These are phyloP conservation scores for Micrasema longulum DNA, from an alignment of 1,140 invertebrate species.

Conservation along the genomic window DNA sequence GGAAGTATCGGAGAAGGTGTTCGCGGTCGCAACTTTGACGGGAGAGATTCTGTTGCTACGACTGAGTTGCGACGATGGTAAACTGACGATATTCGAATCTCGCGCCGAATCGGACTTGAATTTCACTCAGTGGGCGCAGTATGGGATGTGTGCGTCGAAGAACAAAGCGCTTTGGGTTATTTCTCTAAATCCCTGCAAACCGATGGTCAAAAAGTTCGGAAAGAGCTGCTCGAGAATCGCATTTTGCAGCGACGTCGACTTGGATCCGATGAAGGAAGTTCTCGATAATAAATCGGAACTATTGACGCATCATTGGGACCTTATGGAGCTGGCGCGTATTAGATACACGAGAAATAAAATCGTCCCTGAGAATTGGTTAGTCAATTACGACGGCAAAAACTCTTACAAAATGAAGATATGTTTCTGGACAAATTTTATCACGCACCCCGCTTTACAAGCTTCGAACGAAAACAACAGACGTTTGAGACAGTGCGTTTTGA, in stretches of 20 bases:
- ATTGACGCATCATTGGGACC: slow-evolving; percentile 26
- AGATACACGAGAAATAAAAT: neutral
- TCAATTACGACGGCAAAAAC: neutral
- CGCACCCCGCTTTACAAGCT: neutral
- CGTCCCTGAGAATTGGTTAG: slow-evolving; percentile 1
- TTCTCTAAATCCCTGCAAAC: slow-evolving; percentile 23
- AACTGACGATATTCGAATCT: neutral
- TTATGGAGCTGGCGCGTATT: slow-evolving; percentile 22
- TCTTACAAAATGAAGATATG: slow-evolving; percentile 31
- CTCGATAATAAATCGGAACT: neutral
- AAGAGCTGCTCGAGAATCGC: neutral
- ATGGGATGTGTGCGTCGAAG: slow-evolving; percentile 25
- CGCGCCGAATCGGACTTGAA: slow-evolving; percentile 20
- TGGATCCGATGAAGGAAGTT: slow-evolving; percentile 14
- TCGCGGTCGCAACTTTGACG: slow-evolving; percentile 16
- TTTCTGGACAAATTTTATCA: slow-evolving; percentile 24
- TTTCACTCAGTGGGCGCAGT: slow-evolving; percentile 13
- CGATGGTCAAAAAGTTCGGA: neutral
- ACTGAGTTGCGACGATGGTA: neutral
- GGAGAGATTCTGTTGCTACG: slow-evolving; percentile 4
- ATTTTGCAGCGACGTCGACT: neutral
- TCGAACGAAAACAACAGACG: neutral
- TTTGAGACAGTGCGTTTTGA: slow-evolving; percentile 19
- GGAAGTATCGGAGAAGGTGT: slow-evolving; percentile 6
- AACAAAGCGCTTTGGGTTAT: slow-evolving; percentile 30